Evolutionary conservation across 35 echinoderm and acorn worm genomes (phyloP).

Genomic region (Apostichopus japonicus): DNA sequence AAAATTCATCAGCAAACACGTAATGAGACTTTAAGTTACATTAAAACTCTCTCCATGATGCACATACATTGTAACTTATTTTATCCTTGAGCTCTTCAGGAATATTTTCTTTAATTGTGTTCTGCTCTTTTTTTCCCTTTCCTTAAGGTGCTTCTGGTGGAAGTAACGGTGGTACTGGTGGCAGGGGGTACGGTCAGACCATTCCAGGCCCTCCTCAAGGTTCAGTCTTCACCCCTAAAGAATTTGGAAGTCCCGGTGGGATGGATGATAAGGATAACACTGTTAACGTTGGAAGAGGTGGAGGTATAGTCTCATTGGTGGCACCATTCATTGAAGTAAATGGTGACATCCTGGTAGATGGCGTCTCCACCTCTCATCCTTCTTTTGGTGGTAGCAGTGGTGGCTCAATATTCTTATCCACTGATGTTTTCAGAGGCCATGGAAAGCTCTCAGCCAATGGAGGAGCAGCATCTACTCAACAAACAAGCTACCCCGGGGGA

Average conservation of each 20-base stretch:
- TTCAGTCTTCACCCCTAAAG: conserved; percentile 49
- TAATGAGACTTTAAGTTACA: too few species aligned
- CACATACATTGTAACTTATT: too few species aligned
- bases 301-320: conserved; percentile 68
- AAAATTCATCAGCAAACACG: too few species aligned
- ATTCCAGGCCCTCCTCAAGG: conserved; percentile 66
- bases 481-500: conserved; percentile 17
- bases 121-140: background rate
- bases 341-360: conserved; percentile 68
- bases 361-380: conserved; percentile 7
- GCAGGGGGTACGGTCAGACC: conserved; percentile 58
- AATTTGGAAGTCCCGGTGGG: conserved; percentile 79
- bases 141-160: conserved; percentile 81
- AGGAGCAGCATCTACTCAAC: conserved; percentile 32
- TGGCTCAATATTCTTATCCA: conserved; percentile 59
- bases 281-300: conserved; percentile 48
- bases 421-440: conserved; percentile 58
- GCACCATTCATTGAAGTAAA: conserved; percentile 69
- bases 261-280: conserved; percentile 23
- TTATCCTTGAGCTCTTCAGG: too few species aligned
- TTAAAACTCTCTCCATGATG: too few species aligned
- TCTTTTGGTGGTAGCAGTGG: conserved; percentile 82
- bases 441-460: conserved; percentile 62
- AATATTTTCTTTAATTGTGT: too few species aligned
- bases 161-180: conserved; percentile 85